phyloP scores from a whole-genome alignment of 1,140 invertebrate species.

The Bombyx mandarina region DNA sequence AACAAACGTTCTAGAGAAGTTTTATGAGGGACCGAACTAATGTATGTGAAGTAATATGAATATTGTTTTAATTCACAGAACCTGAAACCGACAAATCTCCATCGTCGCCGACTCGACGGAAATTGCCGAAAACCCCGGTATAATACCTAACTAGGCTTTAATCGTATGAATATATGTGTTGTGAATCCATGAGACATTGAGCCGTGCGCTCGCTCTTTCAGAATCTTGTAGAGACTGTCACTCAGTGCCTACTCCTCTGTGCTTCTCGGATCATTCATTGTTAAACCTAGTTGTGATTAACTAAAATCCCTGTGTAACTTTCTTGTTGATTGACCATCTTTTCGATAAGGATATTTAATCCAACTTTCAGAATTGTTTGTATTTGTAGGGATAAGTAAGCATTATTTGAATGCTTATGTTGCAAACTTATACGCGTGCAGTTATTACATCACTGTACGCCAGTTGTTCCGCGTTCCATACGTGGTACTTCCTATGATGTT shows the following conservation, averaged over 20 bases:
- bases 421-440: no score
- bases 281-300: constrained; percentile 22
- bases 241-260: constrained; percentile 59
- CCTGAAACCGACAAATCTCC: constrained; percentile 85
- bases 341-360: not conserved
- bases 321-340: constrained; percentile 27
- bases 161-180: constrained; percentile 62
- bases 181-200: constrained; percentile 58
- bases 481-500: no score
- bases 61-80: constrained; percentile 74
- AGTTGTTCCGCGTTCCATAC: no score
- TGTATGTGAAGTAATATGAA: constrained; percentile 11
- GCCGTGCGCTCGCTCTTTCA: constrained; percentile 39
- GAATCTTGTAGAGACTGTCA: constrained; percentile 63
- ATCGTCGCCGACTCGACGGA: constrained; percentile 88
- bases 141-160: constrained; percentile 74
- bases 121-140: constrained; percentile 95
- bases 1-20: no score
- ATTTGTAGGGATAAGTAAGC: no score
- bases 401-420: no score
- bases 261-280: constrained; percentile 38
- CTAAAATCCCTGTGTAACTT: constrained; percentile 18
- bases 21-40: no score
- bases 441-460: no score
- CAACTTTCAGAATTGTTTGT: no score